Percentiles rank a stretch among this genome's conserved stretches.
phyloP scores from a whole-genome alignment of 2,113 vertebrate genomes.

The Takifugu flavidus region DNA sequence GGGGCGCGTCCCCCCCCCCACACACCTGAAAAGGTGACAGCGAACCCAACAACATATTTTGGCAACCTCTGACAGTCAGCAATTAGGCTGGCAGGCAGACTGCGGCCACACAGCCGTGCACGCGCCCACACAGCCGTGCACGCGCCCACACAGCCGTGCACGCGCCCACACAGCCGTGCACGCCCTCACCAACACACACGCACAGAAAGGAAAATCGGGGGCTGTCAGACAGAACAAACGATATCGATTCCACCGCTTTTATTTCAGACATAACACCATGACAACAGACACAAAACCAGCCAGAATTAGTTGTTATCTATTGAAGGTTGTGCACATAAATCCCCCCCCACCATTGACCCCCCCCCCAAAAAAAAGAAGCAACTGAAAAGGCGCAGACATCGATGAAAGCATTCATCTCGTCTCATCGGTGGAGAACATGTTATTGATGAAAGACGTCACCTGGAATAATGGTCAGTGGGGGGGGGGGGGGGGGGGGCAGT shows the following conservation, averaged over 20 bases:
- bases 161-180: background rate
- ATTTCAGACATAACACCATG: slow-evolving; percentile 42
- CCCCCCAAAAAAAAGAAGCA: background rate
- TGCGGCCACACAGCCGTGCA: slow-evolving; percentile 9
- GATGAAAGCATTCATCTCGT: slow-evolving; percentile 31
- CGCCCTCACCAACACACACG: background rate
- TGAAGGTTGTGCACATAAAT: slow-evolving; percentile 32
- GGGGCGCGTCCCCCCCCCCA: background rate
- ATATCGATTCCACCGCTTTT: slow-evolving; percentile 46
- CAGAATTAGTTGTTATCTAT: slow-evolving; percentile 33
- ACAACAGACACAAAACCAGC: slow-evolving; percentile 25
- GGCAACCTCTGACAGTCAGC: slow-evolving; percentile 46
- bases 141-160: background rate
- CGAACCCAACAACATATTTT: slow-evolving; percentile 37
- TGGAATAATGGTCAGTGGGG: slow-evolving; percentile 48
- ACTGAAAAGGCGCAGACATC: slow-evolving; percentile 20
- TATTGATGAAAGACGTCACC: slow-evolving; percentile 54
- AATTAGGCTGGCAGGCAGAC: slow-evolving; percentile 51
- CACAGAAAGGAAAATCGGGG: slow-evolving; percentile 21
- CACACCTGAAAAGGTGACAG: slow-evolving; percentile 31
- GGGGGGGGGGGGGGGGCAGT: background rate
- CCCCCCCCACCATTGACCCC: background rate
- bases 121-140: background rate
- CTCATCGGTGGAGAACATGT: slow-evolving; percentile 34
- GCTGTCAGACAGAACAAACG: slow-evolving; percentile 40